Evolutionary conservation across 2,113 vertebrate species (phyloP), one percentile per base, ranked within the genome.

Genomic region (Acinonyx jubatus): DNA sequence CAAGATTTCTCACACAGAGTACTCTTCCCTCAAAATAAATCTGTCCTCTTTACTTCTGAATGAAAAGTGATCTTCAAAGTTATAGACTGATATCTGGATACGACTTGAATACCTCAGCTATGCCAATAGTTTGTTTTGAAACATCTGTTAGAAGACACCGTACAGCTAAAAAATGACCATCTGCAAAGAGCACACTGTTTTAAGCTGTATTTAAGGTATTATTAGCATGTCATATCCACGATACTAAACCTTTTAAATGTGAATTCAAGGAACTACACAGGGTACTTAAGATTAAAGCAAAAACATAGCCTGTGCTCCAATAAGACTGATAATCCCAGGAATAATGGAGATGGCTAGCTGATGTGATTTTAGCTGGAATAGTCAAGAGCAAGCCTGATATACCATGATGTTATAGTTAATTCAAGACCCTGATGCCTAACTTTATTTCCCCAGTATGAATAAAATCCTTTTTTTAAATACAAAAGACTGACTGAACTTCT

Each of bases 11-110:
- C 71, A 95, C 68, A 74, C 0, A 63, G 31, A 89, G 6, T 96
- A 71, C 45, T n/a, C 88, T n/a, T 80, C 31, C 80, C 80, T 82
- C 92, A 92, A 97, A 96, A 90, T 92, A 93, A 87, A 68, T 29
- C 33, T 69, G 5, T 79, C 61, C 89, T 36, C 50, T 86, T 86
- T 90, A 82, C 21, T 92, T 84, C 68, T 29, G 65, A 19, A 92
- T 31, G 88, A 96, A 92, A 94, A 96, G 12, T 23, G 52, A 71
- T 36, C 55, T 94, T 92, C 29, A 69, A 87, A 85, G 6, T 38
- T 50, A 93, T 0, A 61, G 16, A 81, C 18, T 36, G 19, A 71
- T 92, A 83, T 38, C 85, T 50, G 85, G 52, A 5, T 61, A 87
- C 74, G 27, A 94, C n/a, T 52, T 88, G 66, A 84, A 57, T 19